phyloP scores from a whole-genome alignment of 2,797 vertebrate species.

The Pseudochirops corinnae region DNA sequence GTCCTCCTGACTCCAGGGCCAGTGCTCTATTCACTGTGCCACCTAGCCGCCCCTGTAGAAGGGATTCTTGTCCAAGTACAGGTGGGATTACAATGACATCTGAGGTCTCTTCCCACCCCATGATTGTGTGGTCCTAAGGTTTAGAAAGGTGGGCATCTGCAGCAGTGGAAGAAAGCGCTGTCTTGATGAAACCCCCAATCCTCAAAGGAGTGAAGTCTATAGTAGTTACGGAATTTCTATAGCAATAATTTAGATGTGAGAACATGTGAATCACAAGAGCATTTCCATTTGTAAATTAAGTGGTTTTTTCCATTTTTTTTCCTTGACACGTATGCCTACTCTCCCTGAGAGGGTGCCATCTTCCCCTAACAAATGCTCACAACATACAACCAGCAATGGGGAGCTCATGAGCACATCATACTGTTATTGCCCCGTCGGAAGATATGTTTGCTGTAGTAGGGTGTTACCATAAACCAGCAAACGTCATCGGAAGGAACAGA shows the following conservation, averaged over 20 bases:
- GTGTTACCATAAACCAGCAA: background rate
- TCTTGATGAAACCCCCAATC: background rate
- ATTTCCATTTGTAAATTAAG: background rate
- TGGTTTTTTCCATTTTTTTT: background rate
- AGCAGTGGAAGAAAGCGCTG: background rate
- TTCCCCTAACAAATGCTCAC: background rate
- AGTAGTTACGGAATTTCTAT: background rate
- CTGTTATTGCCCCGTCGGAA: background rate
- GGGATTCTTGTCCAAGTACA: background rate
- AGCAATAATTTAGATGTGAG: background rate
- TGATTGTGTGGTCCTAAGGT: background rate
- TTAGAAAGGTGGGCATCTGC: background rate
- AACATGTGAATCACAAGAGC: conserved; percentile 6
- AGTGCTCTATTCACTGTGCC: too few species aligned
- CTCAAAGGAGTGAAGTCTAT: background rate
- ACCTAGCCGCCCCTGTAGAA: background rate
- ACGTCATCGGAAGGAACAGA: background rate
- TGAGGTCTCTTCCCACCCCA: background rate
- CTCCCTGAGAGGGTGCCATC: background rate
- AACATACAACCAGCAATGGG: background rate
- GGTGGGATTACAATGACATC: background rate
- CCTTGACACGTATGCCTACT: background rate
- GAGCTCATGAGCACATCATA: background rate
- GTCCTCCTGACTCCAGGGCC: too few species aligned
- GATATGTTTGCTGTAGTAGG: background rate